Evolutionary conservation across 2,113 vertebrate genomes (phyloP), one percentile per base, ranked within the genome.

Genomic region (Nerophis ophidion): DNA sequence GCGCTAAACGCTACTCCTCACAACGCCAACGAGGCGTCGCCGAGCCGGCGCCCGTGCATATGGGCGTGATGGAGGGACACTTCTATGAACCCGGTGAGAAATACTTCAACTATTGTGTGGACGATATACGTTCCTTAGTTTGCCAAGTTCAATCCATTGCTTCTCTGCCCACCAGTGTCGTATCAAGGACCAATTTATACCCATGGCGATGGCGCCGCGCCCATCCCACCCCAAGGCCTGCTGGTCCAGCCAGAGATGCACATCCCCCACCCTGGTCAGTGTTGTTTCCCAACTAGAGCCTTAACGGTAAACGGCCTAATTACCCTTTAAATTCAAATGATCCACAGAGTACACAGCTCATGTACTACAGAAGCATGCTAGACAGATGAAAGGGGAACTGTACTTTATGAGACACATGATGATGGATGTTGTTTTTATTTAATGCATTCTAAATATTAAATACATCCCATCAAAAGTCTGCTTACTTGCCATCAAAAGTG

Each of bases 181-280:
- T 98, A 94, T 87, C 97, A 95, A 84, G 96, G 95, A 92, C 94
- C 96, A 92, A 96, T 99, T 85, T 99, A 97, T 64, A 76, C 93
- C 49, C 97, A 99, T 49, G 87, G 93, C 0, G 97, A 98, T 5
- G 94, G 83, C 80, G 88, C 97, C 59, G 88, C 95, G 61, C 89
- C 95, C 16, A 88, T 98, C 79, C 92, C 95, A 1, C 97, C 97
- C 6, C 97, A 98, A 62, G 91, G 95, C 80, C 94, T 99, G 92
- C 92, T 99, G 74, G 97, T 99, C 65, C 97, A 96, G 86, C 95
- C 95, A 2, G 97, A 98, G 90, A 96, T 99, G 93, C 95, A 98
- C 81, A 88, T 98, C 72, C 87, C 96, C 13, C 86, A 86, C 59
- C 86, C 86, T 0, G 81, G 86, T 87, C 5, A 68, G 81, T 69